A percentile compares a stretch with the other conserved stretches of the same genome.
These are phyloP conservation scores for Nyctibius bracteatus DNA, from an alignment of 2,113 vertebrate genomes.

Conservation along the genomic window DNA sequence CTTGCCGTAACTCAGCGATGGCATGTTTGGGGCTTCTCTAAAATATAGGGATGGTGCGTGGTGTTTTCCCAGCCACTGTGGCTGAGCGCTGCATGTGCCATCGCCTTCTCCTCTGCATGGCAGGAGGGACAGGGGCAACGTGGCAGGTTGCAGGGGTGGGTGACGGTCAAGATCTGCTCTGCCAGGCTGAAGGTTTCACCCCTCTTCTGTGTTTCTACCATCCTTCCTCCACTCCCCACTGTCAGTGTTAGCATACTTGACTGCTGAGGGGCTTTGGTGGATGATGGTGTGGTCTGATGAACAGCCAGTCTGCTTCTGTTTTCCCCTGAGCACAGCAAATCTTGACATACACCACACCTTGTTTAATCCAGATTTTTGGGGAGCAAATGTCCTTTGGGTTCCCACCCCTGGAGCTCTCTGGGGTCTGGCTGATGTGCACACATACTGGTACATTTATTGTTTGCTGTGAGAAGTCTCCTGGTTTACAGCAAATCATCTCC, in stretches of 20 bases:
- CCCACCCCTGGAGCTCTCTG: neutral
- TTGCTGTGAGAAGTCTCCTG: neutral
- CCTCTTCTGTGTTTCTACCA: rapidly evolving
- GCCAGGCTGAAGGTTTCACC: neutral
- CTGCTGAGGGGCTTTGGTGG: neutral
- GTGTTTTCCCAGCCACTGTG: neutral
- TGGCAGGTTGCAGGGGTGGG: neutral
- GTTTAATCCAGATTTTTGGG: neutral
- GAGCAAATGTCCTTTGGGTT: neutral
- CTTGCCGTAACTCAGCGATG: rapidly evolving
- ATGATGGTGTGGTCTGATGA: neutral
- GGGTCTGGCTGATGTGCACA: neutral
- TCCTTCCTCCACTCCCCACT: neutral
- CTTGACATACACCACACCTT: rapidly evolving
- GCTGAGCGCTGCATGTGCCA: neutral
- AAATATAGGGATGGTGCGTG: neutral
- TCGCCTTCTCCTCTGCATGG: neutral
- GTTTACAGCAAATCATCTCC: neutral
- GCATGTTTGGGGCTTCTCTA: neutral
- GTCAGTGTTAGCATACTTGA: neutral
- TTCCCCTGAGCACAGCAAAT: neutral
- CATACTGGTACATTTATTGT: rapidly evolving
- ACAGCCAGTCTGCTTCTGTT: neutral
- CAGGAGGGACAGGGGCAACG: neutral
- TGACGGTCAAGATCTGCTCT: neutral